Conservation (phyloP, 2,113 vertebrate genomes). For the Larimichthys polyactis region DNA sequence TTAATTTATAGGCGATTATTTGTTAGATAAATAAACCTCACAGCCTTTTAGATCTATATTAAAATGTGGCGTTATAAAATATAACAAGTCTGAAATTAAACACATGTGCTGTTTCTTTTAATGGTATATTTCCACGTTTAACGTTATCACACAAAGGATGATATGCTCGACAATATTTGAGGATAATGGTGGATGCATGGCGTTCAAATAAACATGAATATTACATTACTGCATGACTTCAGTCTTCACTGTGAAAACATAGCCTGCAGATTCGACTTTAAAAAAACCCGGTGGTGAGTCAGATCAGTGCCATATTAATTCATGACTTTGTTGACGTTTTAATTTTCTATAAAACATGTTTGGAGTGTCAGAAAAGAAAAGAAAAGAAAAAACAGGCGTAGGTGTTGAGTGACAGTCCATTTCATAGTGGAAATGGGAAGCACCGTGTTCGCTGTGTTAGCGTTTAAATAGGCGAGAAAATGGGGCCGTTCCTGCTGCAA, state of each 20-base stretch:
- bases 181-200: slow-evolving; percentile 14
- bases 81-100: neutral
- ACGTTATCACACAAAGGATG: neutral
- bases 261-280: slow-evolving; percentile 35
- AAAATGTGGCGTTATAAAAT: neutral
- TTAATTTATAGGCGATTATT: neutral
- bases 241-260: neutral
- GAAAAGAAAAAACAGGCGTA: neutral
- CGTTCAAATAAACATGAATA: slow-evolving; percentile 21
- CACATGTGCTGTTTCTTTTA: too few species aligned
- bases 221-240: neutral
- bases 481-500: slow-evolving; percentile 45
- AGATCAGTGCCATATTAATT: slow-evolving; percentile 10
- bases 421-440: slow-evolving; percentile 44
- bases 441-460: slow-evolving; percentile 42
- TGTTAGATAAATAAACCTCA: neutral
- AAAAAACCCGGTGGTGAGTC: neutral
- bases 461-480: slow-evolving; percentile 61
- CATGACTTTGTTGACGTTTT: slow-evolving; percentile 44
- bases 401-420: slow-evolving; percentile 65
- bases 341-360: slow-evolving; percentile 21
- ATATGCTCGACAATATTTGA: neutral
- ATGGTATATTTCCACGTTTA: neutral
- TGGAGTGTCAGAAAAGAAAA: neutral
- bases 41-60: neutral